Percentiles rank a stretch among this genome's conserved stretches.
These are phyloP conservation scores for Regulus satrapa DNA, from an alignment of 2,113 vertebrate genomes.

Conservation along the genomic window DNA sequence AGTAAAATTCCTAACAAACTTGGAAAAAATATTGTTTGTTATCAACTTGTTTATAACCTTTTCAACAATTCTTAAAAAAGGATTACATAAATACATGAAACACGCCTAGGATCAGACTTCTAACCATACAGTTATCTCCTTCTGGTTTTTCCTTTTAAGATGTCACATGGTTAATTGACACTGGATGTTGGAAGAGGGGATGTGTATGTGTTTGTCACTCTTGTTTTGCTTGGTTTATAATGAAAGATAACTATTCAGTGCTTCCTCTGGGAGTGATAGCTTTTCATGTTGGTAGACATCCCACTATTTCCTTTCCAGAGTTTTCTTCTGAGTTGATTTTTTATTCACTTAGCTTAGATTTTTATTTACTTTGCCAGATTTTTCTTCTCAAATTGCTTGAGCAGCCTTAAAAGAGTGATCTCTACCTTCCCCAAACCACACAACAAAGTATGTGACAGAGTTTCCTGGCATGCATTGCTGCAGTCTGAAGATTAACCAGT, in stretches of 20 bases:
- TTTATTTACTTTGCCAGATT: background rate
- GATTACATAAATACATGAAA: background rate
- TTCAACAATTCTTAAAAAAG: background rate
- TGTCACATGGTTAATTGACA: background rate
- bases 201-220: background rate
- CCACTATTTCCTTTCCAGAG: background rate
- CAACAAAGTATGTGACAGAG: background rate
- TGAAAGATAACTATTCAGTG: background rate
- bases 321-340: background rate
- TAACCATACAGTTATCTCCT: background rate
- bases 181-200: background rate
- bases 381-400: background rate
- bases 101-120: background rate
- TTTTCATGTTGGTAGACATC: background rate
- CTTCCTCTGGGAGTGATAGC: background rate
- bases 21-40: background rate
- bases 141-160: background rate
- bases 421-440: background rate
- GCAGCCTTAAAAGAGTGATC: background rate
- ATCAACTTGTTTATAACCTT: background rate
- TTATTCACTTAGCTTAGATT: background rate
- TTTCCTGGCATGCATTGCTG: background rate
- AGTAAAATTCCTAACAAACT: conserved; percentile 3
- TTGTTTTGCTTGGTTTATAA: background rate
- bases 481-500: background rate